These are phyloP conservation scores for Gobio occitaniae DNA, from an alignment of 2,797 vertebrate species.

Conservation along the genomic window DNA sequence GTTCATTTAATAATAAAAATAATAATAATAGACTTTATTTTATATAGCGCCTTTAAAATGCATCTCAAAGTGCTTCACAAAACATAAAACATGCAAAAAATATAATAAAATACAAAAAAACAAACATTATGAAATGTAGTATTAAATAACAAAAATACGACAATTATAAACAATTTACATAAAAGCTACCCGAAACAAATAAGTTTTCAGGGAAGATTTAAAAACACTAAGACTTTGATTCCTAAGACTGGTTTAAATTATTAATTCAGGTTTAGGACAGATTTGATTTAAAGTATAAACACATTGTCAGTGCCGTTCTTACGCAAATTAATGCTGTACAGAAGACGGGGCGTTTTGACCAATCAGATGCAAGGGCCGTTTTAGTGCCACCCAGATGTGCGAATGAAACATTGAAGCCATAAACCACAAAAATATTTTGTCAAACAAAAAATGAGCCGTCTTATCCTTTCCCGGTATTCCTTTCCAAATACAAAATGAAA, in stretches of 20 bases:
- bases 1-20: not conserved
- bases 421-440: not conserved
- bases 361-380: not conserved
- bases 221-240: not conserved
- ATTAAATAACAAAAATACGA: too few species aligned
- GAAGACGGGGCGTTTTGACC: not conserved
- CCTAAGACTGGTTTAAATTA: not conserved
- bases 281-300: not conserved
- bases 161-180: too few species aligned
- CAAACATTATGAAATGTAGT: too few species aligned
- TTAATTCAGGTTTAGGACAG: not conserved
- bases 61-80: too few species aligned
- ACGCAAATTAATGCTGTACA: not conserved
- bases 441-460: not conserved
- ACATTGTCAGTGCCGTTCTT: not conserved
- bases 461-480: not conserved
- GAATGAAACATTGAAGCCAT: not conserved
- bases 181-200: too few species aligned
- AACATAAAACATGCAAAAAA: too few species aligned
- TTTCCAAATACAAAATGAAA: too few species aligned
- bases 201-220: too few species aligned
- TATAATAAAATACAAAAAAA: too few species aligned
- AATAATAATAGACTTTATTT: too few species aligned
- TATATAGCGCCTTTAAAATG: too few species aligned
- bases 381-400: not conserved